phyloP scores from a whole-genome alignment of 2,888 invertebrate species.

The Machimus rusticus region DNA sequence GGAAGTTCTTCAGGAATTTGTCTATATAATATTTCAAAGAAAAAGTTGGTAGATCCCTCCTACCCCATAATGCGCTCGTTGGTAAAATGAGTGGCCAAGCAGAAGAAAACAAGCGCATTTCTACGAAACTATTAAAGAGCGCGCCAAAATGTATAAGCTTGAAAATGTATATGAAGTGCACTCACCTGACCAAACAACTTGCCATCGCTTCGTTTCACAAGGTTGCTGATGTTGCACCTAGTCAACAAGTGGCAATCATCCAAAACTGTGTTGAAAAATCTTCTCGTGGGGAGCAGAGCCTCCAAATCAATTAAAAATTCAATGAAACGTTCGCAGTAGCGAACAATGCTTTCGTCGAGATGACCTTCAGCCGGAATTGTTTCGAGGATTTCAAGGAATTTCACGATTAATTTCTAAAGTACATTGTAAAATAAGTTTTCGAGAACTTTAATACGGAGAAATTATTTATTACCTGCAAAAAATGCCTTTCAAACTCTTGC shows the following conservation, averaged over 20 bases:
- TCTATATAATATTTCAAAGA: too few species aligned
- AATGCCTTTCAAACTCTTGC: conserved; percentile 84
- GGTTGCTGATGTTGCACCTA: conserved; percentile 81
- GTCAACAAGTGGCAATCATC: conserved; percentile 95
- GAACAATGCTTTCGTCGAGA: conserved; percentile 67
- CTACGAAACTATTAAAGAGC: too few species aligned
- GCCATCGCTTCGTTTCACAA: conserved; percentile 80
- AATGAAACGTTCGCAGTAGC: conserved; percentile 93
- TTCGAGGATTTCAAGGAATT: conserved; percentile 84
- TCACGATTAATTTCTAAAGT: conserved; percentile 73
- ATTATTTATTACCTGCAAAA: conserved; percentile 68
- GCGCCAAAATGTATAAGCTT: too few species aligned
- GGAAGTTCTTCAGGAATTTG: too few species aligned
- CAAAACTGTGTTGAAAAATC: conserved; percentile 96
- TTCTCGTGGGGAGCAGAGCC: conserved; percentile 90
- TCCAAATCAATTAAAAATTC: conserved; percentile 97
- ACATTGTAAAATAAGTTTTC: neutral
- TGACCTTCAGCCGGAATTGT: conserved; percentile 72
- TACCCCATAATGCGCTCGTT: too few species aligned
- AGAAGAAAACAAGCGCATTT: too few species aligned
- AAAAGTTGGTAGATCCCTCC: too few species aligned
- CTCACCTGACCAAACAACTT: conserved; percentile 90
- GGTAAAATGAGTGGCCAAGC: too few species aligned
- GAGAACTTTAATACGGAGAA: neutral
- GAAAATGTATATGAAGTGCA: conserved; percentile 48